Conservation (phyloP, 2,113 vertebrate species). For the Gnathonemus longibarbis region DNA sequence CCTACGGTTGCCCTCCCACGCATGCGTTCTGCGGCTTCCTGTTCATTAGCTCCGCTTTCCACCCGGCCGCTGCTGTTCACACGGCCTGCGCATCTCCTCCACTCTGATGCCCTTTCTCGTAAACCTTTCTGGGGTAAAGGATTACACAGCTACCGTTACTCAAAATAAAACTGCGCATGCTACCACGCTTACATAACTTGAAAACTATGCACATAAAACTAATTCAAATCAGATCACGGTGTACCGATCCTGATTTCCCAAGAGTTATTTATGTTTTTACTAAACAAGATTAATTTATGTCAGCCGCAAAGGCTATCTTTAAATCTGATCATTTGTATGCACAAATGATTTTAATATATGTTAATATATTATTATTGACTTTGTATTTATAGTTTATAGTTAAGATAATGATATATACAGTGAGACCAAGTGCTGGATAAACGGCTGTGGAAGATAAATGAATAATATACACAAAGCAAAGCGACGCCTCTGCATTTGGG, state of each 20-base stretch:
- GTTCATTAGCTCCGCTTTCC: neutral
- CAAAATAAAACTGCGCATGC: neutral
- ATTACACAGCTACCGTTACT: neutral
- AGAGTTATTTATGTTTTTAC: neutral
- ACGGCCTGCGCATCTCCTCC: neutral
- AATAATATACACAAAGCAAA: neutral
- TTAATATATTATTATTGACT: neutral
- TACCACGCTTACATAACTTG: neutral
- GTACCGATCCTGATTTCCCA: neutral
- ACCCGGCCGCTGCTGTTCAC: neutral
- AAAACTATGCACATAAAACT: neutral
- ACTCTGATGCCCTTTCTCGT: neutral
- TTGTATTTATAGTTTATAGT: neutral
- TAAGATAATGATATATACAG: neutral
- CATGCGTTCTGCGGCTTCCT: neutral
- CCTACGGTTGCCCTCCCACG: neutral
- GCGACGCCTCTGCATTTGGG: neutral
- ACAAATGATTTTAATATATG: neutral
- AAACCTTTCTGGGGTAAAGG: neutral
- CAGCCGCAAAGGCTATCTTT: neutral
- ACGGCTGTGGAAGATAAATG: neutral
- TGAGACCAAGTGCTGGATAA: neutral
- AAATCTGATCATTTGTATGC: neutral
- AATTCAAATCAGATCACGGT: neutral
- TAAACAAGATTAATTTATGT: neutral